A percentile compares a stretch with the other conserved stretches of the same genome.
Conservation (phyloP, 2,888 invertebrate species). For the Brachynemurus nebulosus region DNA sequence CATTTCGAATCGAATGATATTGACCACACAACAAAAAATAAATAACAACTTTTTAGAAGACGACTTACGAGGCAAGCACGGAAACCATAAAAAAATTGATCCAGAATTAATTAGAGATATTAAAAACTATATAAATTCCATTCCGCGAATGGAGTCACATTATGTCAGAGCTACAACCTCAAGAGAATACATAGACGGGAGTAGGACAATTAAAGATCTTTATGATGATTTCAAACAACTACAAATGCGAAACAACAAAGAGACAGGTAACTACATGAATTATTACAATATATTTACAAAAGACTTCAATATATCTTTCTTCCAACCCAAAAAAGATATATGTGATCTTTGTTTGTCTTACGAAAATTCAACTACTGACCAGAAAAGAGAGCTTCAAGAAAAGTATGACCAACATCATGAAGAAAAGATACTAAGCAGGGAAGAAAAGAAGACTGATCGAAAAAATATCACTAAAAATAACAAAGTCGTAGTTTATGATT, state of each 20-base stretch:
- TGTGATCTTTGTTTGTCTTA: constrained; percentile 15
- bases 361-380: constrained; percentile 12
- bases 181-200: constrained; percentile 18
- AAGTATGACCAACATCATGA: neutral
- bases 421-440: constrained; percentile 2
- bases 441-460: constrained; percentile 2
- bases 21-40: neutral
- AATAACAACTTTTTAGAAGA: neutral
- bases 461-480: neutral
- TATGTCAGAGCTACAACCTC: constrained; percentile 15
- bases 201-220: constrained; percentile 18
- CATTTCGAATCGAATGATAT: neutral
- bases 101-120: neutral
- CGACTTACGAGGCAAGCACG: constrained; percentile 1
- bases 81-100: neutral
- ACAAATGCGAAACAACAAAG: constrained; percentile 10
- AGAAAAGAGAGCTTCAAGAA: constrained; percentile 13
- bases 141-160: constrained; percentile 1
- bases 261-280: constrained; percentile 9
- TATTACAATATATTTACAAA: constrained; percentile 14
- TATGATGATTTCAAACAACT: constrained; percentile 17
- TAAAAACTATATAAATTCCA: constrained; percentile 4
- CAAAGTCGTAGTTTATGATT: neutral
- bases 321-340: constrained; percentile 15
- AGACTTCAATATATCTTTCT: constrained; percentile 15